phyloP scores from a whole-genome alignment of 2,797 vertebrate species.

The Chloroceryle inda region DNA sequence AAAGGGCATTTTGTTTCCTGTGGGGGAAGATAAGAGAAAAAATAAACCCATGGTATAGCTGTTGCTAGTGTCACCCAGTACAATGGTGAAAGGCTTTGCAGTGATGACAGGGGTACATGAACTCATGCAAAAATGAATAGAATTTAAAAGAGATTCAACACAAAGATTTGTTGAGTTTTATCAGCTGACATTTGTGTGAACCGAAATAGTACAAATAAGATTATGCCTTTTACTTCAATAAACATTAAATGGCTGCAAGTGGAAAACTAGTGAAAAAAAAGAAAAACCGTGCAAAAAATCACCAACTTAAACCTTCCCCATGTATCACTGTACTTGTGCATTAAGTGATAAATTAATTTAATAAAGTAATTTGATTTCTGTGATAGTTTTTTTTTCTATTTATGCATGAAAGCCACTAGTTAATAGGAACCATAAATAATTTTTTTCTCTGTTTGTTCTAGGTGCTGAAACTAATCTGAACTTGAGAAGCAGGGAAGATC shows the following conservation, averaged over 20 bases:
- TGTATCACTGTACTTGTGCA: background rate
- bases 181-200: background rate
- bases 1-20: background rate
- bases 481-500: constrained; percentile 87
- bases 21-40: background rate
- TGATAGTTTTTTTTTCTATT: background rate
- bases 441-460: constrained; percentile 62
- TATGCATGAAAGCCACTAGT: background rate
- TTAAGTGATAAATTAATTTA: background rate
- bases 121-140: background rate
- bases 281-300: background rate
- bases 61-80: background rate
- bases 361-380: background rate
- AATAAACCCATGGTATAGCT: background rate
- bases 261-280: background rate
- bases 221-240: background rate
- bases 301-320: background rate
- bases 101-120: background rate
- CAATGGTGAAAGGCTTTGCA: background rate
- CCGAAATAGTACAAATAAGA: background rate
- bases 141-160: background rate
- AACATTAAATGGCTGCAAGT: background rate
- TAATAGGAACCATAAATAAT: background rate
- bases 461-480: constrained; percentile 95
- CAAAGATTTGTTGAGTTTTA: background rate